These are phyloP conservation scores for Vulpes vulpes DNA, from an alignment of 2,113 vertebrate species.

Conservation along the genomic window DNA sequence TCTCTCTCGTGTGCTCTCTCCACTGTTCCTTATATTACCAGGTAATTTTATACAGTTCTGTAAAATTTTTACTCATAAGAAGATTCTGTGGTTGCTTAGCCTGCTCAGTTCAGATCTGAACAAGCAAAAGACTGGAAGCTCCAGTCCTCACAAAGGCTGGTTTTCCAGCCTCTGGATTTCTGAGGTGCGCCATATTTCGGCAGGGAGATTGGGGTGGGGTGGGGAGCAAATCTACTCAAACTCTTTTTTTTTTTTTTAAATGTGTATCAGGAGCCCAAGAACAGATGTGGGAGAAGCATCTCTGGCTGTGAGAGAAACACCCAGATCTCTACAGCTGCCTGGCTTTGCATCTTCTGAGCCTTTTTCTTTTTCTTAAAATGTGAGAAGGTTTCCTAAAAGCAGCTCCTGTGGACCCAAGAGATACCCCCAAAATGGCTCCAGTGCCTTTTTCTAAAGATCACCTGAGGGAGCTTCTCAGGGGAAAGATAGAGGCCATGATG, in stretches of 20 bases:
- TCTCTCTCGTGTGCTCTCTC: too few species aligned
- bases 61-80: conserved; percentile 64
- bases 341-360: neutral
- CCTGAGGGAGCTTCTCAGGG: conserved; percentile 67
- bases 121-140: neutral
- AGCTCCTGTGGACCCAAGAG: neutral
- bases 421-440: conserved; percentile 33
- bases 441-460: conserved; percentile 53
- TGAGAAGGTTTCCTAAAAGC: conserved; percentile 12
- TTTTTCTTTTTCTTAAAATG: conserved; percentile 48
- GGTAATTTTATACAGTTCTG: conserved; percentile 58
- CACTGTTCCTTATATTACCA: conserved; percentile 55
- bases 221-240: neutral
- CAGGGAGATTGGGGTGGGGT: neutral
- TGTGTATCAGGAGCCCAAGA: neutral
- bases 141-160: conserved; percentile 44
- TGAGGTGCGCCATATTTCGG: conserved; percentile 22
- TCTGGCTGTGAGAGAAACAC: conserved; percentile 34
- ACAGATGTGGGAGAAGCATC: neutral
- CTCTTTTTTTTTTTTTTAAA: neutral
- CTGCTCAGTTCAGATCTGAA: neutral
- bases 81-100: neutral
- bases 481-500: conserved; percentile 81
- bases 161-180: conserved; percentile 45
- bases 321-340: neutral